A percentile compares a stretch with the other conserved stretches of the same genome.
Evolutionary conservation across 1,140 invertebrate species (phyloP).

Genomic region (Gyrodactylus bullatarudis): DNA sequence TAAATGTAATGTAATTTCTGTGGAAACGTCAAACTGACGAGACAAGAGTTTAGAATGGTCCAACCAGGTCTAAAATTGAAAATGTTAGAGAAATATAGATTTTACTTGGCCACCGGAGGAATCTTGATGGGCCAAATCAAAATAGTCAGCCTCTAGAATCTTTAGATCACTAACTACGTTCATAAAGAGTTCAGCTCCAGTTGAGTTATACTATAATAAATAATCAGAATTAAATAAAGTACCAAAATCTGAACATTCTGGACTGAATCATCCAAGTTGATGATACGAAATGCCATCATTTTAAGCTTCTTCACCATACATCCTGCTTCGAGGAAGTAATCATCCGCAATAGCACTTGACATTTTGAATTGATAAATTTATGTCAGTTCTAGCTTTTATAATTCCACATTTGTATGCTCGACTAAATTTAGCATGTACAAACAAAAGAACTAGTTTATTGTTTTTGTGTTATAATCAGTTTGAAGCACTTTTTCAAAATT

Average conservation of each 20-base stretch:
- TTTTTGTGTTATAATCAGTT: too few relatives aligned
- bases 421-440: too few relatives aligned
- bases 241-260: neutral
- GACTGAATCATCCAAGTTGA: neutral
- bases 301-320: neutral
- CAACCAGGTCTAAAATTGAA: conserved; percentile 44
- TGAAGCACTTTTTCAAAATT: too few relatives aligned
- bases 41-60: conserved; percentile 80
- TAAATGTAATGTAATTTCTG: conserved; percentile 16
- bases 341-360: neutral
- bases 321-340: neutral
- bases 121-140: conserved; percentile 74
- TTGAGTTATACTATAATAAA: neutral
- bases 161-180: conserved; percentile 83
- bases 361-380: neutral
- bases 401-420: neutral
- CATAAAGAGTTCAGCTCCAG: conserved; percentile 56
- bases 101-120: conserved; percentile 39
- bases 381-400: neutral
- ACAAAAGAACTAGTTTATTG: too few relatives aligned
- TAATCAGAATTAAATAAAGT: neutral
- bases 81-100: conserved; percentile 6
- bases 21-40: conserved; percentile 37
- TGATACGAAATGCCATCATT: neutral
- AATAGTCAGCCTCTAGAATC: conserved; percentile 79